Evolutionary conservation across 2,888 invertebrate species (phyloP), one percentile per base, ranked within the genome.

Genomic region (Tineola bisselliella): DNA sequence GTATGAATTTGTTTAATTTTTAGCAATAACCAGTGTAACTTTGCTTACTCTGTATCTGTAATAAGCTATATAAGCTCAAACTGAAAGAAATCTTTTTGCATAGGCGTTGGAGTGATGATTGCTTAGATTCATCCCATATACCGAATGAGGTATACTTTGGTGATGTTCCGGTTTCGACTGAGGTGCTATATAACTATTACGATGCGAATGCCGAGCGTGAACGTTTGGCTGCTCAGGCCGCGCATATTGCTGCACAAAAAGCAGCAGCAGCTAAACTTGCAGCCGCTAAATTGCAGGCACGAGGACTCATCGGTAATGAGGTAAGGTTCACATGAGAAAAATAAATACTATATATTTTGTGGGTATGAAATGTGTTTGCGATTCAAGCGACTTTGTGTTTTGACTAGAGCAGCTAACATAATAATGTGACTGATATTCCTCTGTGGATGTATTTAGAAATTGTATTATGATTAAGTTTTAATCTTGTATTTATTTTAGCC

Each of bases 91-190:
- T 25, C 25, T 25, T 4, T 25, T 25, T 19, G 19, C n/a, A 0
- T 68, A 87, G 88, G 84, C 87, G 87, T 61, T 87, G 86, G 84
- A 87, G 87, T 72, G 87, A 88, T 76, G 87, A 88, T 67, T 84
- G 86, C 67, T 75, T 87, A 15, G 87, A 87, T 67, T 87, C 88
- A 6, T 79, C 84, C 3, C 86, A 88, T 77, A 88, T 88, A 62
- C 88, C 88, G 31, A 87, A 88, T 77, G 87, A 88, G 67, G 86
- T 88, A 33, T 88, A 84, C 75, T 88, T 88, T 76, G 88, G 88
- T 61, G 88, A 88, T 71, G 86, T 87, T 62, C 87, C 87, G 0
- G 87, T 87, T 12, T 76, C 86, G 0, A 73, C 74, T 67, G 78
- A 82, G 63, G 84, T 88, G 61, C 71, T 88, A 59, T 79, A 76